These are phyloP conservation scores for Poecile atricapillus DNA, from an alignment of 2,113 vertebrate genomes.

Conservation along the genomic window DNA sequence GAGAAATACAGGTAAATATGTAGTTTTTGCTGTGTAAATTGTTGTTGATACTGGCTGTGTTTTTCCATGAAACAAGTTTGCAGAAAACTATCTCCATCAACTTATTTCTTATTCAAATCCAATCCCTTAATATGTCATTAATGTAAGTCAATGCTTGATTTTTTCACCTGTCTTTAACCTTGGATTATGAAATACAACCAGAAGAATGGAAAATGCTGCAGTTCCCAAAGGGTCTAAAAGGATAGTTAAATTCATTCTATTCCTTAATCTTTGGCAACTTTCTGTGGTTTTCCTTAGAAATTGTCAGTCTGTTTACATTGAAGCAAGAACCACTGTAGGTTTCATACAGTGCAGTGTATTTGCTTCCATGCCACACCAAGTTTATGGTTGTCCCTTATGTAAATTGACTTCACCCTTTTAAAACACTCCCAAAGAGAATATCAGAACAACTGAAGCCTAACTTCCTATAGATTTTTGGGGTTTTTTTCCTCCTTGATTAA, in stretches of 20 bases:
- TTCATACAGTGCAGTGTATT: neutral
- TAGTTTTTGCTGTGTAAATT: neutral
- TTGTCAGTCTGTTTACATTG: neutral
- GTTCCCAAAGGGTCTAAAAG: neutral
- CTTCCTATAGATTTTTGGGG: neutral
- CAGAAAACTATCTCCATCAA: neutral
- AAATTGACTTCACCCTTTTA: neutral
- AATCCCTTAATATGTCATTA: neutral
- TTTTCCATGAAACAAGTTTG: neutral
- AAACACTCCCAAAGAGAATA: neutral
- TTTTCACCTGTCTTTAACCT: neutral
- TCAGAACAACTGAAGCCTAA: neutral
- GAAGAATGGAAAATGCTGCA: neutral
- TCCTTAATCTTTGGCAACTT: neutral
- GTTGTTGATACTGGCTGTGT: neutral
- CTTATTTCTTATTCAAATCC: neutral
- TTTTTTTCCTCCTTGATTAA: neutral
- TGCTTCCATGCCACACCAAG: neutral
- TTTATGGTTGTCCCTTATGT: neutral
- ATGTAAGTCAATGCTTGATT: neutral
- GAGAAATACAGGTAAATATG: constrained; percentile 91
- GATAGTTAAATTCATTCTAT: neutral
- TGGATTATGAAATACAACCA: neutral
- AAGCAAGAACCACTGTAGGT: neutral
- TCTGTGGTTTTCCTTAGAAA: neutral